Evolutionary conservation across 2,113 vertebrate species (phyloP).

Genomic region (Mesocricetus auratus): DNA sequence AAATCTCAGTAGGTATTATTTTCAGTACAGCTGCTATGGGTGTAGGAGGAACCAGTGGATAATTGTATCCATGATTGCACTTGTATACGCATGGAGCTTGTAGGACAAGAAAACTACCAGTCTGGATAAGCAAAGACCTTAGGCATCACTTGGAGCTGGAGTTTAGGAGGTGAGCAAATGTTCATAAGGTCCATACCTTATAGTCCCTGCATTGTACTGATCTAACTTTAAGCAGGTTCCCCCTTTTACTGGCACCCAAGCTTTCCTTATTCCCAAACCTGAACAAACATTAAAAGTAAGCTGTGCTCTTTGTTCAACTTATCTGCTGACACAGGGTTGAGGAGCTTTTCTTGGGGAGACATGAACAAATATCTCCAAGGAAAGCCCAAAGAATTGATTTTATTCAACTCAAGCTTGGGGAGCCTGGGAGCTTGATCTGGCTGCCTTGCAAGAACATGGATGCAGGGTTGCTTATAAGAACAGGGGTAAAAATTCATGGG

Average conservation of each 20-base stretch:
- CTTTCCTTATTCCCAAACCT: background rate
- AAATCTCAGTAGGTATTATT: background rate
- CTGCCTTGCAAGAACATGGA: background rate
- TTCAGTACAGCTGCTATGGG: background rate
- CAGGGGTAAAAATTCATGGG: background rate
- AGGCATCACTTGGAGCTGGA: background rate
- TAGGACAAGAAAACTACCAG: background rate
- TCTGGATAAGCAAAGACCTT: background rate
- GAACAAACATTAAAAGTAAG: background rate
- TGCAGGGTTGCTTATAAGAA: background rate
- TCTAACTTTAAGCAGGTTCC: background rate
- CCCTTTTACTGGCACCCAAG: background rate
- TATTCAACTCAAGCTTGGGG: background rate
- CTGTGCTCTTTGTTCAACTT: background rate
- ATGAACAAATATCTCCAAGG: background rate
- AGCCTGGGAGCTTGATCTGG: background rate
- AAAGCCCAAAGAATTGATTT: background rate
- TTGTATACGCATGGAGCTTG: background rate
- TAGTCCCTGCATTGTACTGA: background rate
- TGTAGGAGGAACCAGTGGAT: background rate
- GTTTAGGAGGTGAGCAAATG: background rate
- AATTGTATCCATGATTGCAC: background rate
- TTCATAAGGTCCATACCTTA: background rate
- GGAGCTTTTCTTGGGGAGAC: background rate
- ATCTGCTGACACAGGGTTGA: background rate